Evolutionary conservation across 2,113 vertebrate genomes (phyloP).

Genomic region (Bungarus multicinctus): DNA sequence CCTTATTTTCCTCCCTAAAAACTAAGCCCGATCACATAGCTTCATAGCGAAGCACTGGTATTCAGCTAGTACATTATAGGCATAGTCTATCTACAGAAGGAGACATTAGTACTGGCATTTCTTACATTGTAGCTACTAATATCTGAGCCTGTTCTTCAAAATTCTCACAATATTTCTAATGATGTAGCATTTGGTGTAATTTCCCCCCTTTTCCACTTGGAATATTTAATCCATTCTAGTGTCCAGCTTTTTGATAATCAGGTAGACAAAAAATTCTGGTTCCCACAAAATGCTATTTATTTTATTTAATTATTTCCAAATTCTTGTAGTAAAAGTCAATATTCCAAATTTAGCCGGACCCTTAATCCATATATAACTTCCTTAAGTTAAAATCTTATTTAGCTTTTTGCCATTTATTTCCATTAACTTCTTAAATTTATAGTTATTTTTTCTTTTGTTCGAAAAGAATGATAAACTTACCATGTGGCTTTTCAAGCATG

Average conservation of each 20-base stretch:
- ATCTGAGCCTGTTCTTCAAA: not conserved
- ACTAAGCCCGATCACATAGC: too few species aligned
- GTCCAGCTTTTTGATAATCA: not conserved
- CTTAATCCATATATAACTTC: not conserved
- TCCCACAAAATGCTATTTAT: not conserved
- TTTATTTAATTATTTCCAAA: not conserved
- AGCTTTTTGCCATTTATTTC: not conserved
- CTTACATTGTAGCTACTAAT: not conserved
- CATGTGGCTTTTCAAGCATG: not conserved
- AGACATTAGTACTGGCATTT: not conserved
- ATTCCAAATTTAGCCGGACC: not conserved
- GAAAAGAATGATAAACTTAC: not conserved
- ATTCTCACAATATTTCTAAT: not conserved
- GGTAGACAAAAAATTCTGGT: not conserved
- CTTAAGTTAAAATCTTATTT: not conserved
- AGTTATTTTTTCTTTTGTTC: not conserved
- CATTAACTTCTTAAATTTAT: not conserved
- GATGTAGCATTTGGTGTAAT: not conserved
- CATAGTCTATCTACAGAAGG: too few species aligned
- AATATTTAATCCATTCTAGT: not conserved
- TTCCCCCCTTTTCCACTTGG: not conserved
- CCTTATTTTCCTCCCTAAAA: too few species aligned
- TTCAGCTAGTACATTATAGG: too few species aligned
- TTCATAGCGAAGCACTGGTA: too few species aligned
- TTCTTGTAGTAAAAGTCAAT: not conserved